Evolutionary conservation across 2,888 invertebrate genomes (phyloP).

Genomic region (Caenorhabditis becei): DNA sequence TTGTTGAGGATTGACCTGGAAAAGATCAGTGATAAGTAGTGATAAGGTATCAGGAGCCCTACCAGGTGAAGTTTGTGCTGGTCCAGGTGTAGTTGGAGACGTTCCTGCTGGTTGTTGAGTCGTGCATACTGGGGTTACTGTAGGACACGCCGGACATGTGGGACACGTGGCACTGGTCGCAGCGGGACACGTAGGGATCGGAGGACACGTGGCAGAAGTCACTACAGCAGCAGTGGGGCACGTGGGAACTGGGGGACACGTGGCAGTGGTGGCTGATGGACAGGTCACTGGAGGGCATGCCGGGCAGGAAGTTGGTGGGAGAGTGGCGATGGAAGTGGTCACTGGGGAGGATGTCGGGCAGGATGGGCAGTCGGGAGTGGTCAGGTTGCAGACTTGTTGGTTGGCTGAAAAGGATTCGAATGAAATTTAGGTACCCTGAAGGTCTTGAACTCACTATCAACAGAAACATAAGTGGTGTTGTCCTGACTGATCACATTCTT

Average conservation of each 20-base stretch:
- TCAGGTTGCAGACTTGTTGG: slow-evolving; percentile 25
- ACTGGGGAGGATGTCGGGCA: neutral
- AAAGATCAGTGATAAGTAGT: too few relatives aligned
- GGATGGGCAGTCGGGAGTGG: neutral
- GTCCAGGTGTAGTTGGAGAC: neutral
- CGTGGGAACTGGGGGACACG: too few relatives aligned
- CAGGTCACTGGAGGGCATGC: neutral
- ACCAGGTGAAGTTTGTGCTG: neutral
- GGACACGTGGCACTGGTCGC: neutral
- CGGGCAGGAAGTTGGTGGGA: neutral
- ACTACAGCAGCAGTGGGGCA: too few relatives aligned
- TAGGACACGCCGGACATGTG: neutral
- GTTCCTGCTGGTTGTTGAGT: neutral
- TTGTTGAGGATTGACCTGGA: neutral
- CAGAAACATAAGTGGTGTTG: neutral
- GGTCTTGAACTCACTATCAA: slow-evolving; percentile 12
- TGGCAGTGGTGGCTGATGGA: too few relatives aligned
- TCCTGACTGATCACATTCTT: slow-evolving; percentile 9
- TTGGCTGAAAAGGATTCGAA: slow-evolving; percentile 17
- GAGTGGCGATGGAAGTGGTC: slow-evolving; percentile 14
- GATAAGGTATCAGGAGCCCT: neutral
- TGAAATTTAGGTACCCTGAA: too few relatives aligned
- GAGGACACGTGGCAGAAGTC: too few relatives aligned
- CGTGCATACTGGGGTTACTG: neutral
- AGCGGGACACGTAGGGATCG: neutral